These are phyloP conservation scores for Thryonomys swinderianus DNA, from an alignment of 2,113 vertebrate species.

Conservation along the genomic window DNA sequence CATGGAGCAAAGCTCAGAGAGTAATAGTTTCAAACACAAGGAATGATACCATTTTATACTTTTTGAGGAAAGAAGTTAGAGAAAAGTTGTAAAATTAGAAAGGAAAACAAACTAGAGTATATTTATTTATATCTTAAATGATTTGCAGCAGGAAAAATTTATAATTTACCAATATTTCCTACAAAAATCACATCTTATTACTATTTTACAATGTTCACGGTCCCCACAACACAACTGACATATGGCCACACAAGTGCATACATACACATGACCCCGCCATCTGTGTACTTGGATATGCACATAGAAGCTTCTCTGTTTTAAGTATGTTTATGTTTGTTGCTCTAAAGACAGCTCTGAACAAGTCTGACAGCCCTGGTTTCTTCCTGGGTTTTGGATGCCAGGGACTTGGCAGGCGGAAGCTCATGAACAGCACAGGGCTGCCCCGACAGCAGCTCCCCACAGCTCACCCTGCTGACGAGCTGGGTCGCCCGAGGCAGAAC, in stretches of 20 bases:
- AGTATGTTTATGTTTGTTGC: background rate
- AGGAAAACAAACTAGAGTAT: background rate
- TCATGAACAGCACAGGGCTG: background rate
- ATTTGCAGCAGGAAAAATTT: background rate
- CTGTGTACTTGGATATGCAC: background rate
- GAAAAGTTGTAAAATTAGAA: background rate
- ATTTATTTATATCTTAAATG: background rate
- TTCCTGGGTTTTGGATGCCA: background rate
- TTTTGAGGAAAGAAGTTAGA: background rate
- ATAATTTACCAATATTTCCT: slow-evolving; percentile 3
- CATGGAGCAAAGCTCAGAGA: background rate
- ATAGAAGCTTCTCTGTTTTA: background rate
- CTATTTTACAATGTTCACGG: slow-evolving; percentile 39
- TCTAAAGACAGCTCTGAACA: background rate
- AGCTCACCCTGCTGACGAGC: background rate
- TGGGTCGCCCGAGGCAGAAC: background rate
- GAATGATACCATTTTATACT: background rate
- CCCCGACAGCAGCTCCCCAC: background rate
- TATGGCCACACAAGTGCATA: background rate
- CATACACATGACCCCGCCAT: background rate
- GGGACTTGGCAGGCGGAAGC: background rate
- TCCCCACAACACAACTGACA: background rate
- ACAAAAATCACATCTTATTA: background rate
- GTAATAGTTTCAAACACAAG: background rate
- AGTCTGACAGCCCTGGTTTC: background rate